A percentile compares a stretch with the other conserved stretches of the same genome.
Evolutionary conservation across 2,888 invertebrate genomes (phyloP).

Genomic region (Sphaerophoria taeniata): DNA sequence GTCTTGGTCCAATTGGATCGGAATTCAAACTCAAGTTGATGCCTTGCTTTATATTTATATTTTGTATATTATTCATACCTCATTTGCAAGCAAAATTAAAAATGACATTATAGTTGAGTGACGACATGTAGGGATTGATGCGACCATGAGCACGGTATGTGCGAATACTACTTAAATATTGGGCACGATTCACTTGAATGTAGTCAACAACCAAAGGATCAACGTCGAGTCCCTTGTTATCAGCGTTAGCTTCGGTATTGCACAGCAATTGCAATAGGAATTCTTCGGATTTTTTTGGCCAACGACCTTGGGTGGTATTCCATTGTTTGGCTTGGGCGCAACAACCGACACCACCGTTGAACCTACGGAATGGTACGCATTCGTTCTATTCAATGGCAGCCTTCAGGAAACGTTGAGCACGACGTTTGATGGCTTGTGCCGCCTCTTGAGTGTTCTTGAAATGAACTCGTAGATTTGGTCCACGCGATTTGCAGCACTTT

Average conservation of each 20-base stretch:
- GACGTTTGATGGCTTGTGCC: conserved; percentile 97
- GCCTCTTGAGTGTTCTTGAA: conserved; percentile 98
- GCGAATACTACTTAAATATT: too few relatives aligned
- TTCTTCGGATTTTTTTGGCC: conserved; percentile 99
- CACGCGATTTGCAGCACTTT: too few relatives aligned
- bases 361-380: conserved; percentile 98
- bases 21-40: too few relatives aligned
- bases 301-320: conserved; percentile 97
- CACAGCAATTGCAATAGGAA: conserved; percentile 97
- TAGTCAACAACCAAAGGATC: conserved; percentile 98
- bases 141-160: too few relatives aligned
- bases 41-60: too few relatives aligned
- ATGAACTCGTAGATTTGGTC: too few relatives aligned
- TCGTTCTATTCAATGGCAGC: conserved; percentile 98
- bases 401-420: conserved; percentile 97
- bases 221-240: conserved; percentile 97
- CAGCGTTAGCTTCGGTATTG: conserved; percentile 99
- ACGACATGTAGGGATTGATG: too few relatives aligned
- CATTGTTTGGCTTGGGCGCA: conserved; percentile 99
- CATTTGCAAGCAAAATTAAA: too few relatives aligned
- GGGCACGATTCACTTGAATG: too few relatives aligned
- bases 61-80: too few relatives aligned
- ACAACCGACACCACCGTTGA: conserved; percentile 98
- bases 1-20: too few relatives aligned
- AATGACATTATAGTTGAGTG: too few relatives aligned